Percentiles rank a stretch among this genome's conserved stretches.
Conservation (phyloP, 2,888 invertebrate genomes). For the Lithophane semibrunnea region DNA sequence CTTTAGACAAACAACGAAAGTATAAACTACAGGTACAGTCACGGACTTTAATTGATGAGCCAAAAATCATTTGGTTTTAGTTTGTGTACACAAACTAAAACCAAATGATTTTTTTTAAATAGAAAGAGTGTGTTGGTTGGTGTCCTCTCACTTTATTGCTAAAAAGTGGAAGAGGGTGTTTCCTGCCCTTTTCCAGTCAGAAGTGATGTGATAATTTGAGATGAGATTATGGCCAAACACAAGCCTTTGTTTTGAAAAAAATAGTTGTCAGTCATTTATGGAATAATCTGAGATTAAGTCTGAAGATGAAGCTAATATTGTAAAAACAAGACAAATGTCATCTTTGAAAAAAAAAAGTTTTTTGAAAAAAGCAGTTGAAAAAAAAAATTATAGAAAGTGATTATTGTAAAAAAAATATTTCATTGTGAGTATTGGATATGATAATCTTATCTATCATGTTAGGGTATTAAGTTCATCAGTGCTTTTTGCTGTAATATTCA, state of each 20-base stretch:
- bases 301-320: not conserved
- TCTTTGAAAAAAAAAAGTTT: not conserved
- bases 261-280: not conserved
- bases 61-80: no score
- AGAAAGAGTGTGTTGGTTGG: not conserved
- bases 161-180: not conserved
- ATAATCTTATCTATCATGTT: constrained; percentile 24
- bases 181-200: not conserved
- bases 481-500: constrained; percentile 4
- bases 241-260: not conserved
- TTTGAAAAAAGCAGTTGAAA: not conserved
- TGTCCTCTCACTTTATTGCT: not conserved
- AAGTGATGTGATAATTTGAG: not conserved
- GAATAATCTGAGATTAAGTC: not conserved
- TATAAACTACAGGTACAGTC: not conserved
- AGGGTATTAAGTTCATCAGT: constrained; percentile 1
- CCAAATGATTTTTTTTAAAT: not conserved
- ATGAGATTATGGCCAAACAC: not conserved
- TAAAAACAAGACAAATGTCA: not conserved
- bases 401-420: not conserved
- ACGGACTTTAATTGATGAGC: no score
- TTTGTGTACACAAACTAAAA: not conserved
- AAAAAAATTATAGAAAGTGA: not conserved
- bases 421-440: constrained; percentile 5
- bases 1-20: not conserved